phyloP scores from a whole-genome alignment of 2,888 invertebrate species.

The Cerceris ruficornis region DNA sequence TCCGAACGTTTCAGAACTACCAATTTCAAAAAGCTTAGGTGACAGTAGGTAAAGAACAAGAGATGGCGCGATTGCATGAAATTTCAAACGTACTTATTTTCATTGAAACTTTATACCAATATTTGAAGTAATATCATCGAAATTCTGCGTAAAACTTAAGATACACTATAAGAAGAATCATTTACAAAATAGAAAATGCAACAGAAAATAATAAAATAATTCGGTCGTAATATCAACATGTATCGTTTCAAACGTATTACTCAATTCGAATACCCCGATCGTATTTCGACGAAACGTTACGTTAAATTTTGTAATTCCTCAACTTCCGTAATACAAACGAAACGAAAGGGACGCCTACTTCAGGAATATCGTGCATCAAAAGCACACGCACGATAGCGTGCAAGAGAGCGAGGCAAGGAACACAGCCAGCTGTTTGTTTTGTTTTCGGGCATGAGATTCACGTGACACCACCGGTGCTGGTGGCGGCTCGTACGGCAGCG shows the following conservation, averaged over 20 bases:
- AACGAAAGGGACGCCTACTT: constrained; percentile 1
- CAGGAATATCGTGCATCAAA: constrained; percentile 42
- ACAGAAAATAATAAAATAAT: too few species aligned
- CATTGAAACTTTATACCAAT: background rate
- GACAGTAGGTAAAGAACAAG: constrained; percentile 10
- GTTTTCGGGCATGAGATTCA: constrained; percentile 88
- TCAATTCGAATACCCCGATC: background rate
- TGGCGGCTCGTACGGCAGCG: constrained; percentile 73
- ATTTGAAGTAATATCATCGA: too few species aligned
- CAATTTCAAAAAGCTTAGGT: constrained; percentile 43
- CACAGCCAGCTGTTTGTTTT: constrained; percentile 84
- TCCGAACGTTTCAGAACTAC: constrained; percentile 20
- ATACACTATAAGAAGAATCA: too few species aligned
- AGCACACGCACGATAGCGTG: constrained; percentile 56
- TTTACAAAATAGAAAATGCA: too few species aligned
- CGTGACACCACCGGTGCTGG: constrained; percentile 83
- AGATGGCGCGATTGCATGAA: constrained; percentile 50
- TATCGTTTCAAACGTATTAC: background rate
- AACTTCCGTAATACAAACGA: background rate
- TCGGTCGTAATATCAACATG: too few species aligned
- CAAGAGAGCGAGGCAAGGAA: constrained; percentile 45
- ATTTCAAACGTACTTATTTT: constrained; percentile 35
- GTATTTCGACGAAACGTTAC: background rate
- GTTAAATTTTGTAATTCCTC: background rate
- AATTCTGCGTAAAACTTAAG: too few species aligned